Conservation (phyloP, 2,888 invertebrate genomes). For the Pseudoips prasinana region DNA sequence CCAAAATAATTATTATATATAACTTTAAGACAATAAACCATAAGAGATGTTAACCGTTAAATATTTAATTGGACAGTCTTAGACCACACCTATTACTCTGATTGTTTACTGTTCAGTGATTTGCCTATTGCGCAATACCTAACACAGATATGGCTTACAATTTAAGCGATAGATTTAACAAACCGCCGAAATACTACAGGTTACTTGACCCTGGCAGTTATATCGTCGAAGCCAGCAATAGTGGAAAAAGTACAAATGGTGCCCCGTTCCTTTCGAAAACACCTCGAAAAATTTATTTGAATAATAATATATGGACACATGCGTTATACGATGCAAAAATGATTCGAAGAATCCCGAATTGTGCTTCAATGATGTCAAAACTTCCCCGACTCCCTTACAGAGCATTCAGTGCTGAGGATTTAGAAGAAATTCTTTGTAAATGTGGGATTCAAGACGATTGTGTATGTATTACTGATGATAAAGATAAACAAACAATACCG, state of each 20-base stretch:
- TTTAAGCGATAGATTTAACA: constrained; percentile 47
- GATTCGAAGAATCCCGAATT: constrained; percentile 49
- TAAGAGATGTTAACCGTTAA: no score
- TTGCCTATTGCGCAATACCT: no score
- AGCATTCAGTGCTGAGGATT: constrained; percentile 50
- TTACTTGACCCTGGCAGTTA: constrained; percentile 65
- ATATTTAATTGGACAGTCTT: no score
- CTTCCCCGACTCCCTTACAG: constrained; percentile 61
- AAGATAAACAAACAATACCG: neutral
- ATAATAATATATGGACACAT: constrained; percentile 52
- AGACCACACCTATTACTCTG: no score
- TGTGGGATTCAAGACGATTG: constrained; percentile 53
- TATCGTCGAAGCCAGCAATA: constrained; percentile 28
- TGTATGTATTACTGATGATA: constrained; percentile 42
- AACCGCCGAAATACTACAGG: constrained; percentile 36
- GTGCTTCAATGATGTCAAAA: constrained; percentile 53
- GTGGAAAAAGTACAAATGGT: constrained; percentile 33
- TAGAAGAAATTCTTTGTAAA: constrained; percentile 55
- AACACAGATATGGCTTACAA: constrained; percentile 63
- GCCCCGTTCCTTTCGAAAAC: constrained; percentile 55
- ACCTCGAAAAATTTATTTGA: constrained; percentile 38
- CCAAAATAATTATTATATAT: no score
- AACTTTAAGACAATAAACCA: no score
- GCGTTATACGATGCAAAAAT: constrained; percentile 41
- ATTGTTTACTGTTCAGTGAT: no score